Evolutionary conservation across 2,888 invertebrate species (phyloP).

Genomic region (Serripes groenlandicus): DNA sequence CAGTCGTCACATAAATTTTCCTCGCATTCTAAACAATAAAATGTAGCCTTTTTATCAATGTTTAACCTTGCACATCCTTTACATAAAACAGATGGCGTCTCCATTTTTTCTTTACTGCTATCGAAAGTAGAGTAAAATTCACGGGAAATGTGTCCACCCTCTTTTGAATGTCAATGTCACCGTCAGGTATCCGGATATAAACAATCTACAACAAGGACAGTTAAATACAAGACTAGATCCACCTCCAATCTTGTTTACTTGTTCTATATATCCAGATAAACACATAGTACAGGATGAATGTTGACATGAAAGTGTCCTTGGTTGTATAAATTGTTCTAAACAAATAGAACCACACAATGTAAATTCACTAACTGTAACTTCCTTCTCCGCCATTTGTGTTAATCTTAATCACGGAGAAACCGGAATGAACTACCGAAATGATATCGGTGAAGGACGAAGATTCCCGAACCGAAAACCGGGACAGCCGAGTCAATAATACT

Average conservation of each 20-base stretch:
- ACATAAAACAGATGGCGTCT: neutral
- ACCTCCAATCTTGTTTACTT: too few relatives aligned
- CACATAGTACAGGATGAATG: neutral
- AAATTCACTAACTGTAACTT: neutral
- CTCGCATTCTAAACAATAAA: neutral
- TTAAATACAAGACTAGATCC: neutral
- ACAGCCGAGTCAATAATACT: too few relatives aligned
- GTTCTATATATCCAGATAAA: neutral
- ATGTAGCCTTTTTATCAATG: neutral
- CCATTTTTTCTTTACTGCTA: neutral
- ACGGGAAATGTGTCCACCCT: neutral
- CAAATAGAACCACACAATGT: neutral
- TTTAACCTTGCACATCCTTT: neutral
- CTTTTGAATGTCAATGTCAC: neutral
- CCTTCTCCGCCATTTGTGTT: neutral
- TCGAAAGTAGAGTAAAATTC: neutral
- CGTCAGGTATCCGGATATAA: neutral
- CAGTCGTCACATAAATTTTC: neutral
- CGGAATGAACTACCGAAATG: too few relatives aligned
- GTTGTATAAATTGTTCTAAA: neutral
- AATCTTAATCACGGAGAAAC: too few relatives aligned
- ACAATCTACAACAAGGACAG: neutral
- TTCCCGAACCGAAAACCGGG: too few relatives aligned
- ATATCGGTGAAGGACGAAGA: too few relatives aligned
- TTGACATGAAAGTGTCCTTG: neutral